A percentile compares a stretch with the other conserved stretches of the same genome.
Evolutionary conservation across 2,113 vertebrate species (phyloP).

Genomic region (Scomber scombrus): DNA sequence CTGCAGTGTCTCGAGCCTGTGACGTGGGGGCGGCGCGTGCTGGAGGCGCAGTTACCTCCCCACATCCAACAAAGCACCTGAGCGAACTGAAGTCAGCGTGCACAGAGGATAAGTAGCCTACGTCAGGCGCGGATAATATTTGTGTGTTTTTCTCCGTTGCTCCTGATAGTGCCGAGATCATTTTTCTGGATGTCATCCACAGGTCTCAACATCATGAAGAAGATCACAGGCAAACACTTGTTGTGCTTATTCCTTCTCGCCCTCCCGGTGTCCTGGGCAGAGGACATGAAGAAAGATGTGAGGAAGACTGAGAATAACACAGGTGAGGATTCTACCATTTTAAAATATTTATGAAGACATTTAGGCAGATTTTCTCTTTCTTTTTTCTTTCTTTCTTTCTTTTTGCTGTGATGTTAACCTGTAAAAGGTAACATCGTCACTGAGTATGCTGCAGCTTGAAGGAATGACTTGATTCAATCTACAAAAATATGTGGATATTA

Average conservation of each 20-base stretch:
- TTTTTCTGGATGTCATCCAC: background rate
- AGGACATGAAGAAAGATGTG: constrained; percentile 54
- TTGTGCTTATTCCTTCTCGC: constrained; percentile 72
- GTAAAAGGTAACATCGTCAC: too few relatives aligned
- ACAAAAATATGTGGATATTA: background rate
- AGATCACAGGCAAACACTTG: constrained; percentile 61
- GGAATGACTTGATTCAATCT: background rate
- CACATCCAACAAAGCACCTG: background rate
- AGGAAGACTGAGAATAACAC: constrained; percentile 52
- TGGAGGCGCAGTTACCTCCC: background rate
- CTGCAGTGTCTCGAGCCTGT: constrained; percentile 6
- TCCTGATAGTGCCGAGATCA: background rate
- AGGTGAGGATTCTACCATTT: constrained; percentile 59
- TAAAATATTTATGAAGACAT: background rate
- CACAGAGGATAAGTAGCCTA: background rate
- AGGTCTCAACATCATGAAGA: constrained; percentile 49
- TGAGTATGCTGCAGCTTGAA: background rate
- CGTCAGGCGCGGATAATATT: background rate
- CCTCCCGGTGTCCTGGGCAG: constrained; percentile 65
- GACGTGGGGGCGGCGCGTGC: constrained; percentile 38
- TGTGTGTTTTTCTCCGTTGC: background rate
- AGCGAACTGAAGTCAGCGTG: background rate
- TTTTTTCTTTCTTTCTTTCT: too few relatives aligned
- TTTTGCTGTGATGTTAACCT: background rate
- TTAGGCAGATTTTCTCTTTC: background rate